Conservation (phyloP, 2,888 invertebrate species). For the Hemistola chrysoprasaria region DNA sequence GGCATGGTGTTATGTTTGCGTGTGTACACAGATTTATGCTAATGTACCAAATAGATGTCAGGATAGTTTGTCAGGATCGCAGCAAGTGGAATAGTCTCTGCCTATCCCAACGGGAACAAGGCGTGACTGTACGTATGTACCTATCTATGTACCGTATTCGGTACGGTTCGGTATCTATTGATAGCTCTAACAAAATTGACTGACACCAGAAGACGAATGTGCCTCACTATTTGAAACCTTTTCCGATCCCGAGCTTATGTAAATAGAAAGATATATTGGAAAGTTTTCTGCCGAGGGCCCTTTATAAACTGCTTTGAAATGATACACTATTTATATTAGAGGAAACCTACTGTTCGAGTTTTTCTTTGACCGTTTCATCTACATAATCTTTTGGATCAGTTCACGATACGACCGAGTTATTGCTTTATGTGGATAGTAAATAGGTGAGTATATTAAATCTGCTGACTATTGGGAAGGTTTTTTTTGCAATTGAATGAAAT, state of each 20-base stretch:
- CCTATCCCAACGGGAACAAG: no score
- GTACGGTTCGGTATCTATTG: no score
- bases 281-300: constrained; percentile 36
- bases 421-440: neutral
- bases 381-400: constrained; percentile 20
- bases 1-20: constrained; percentile 19
- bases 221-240: constrained; percentile 43
- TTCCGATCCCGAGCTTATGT: constrained; percentile 42
- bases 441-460: no score
- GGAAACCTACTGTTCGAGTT: constrained; percentile 23
- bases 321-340: constrained; percentile 31
- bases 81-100: no score
- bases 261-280: constrained; percentile 41
- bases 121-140: no score
- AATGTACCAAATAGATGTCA: constrained; percentile 34
- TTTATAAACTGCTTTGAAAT: constrained; percentile 37
- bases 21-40: constrained; percentile 28
- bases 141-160: no score
- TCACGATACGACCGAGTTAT: neutral
- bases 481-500: no score
- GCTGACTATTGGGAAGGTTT: no score
- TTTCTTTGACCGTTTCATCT: constrained; percentile 17
- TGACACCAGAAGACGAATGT: constrained; percentile 50
- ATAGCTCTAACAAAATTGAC: constrained; percentile 49
- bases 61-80: no score